phyloP scores from a whole-genome alignment of 2,113 vertebrate genomes.

The Nycticebus coucang region DNA sequence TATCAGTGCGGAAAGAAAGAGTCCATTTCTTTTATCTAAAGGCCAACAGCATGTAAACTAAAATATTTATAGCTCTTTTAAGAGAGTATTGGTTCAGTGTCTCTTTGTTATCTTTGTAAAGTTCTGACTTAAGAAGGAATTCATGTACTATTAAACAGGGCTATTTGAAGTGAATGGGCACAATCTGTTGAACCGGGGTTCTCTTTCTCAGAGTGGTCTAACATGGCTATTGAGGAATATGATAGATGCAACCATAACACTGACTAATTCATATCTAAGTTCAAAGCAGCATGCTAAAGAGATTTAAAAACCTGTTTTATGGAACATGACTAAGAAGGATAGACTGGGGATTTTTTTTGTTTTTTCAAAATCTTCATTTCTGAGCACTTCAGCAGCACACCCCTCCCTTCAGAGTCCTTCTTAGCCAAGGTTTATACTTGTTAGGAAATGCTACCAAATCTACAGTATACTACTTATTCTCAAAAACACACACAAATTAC shows the following conservation, averaged over 20 bases:
- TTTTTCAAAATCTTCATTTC: background rate
- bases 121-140: background rate
- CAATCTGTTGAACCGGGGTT: background rate
- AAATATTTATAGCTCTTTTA: constrained; percentile 43
- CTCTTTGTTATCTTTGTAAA: constrained; percentile 14
- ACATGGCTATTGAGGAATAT: background rate
- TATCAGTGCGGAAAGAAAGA: background rate
- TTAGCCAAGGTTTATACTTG: background rate
- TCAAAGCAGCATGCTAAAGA: background rate
- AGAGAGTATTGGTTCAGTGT: background rate
- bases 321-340: background rate
- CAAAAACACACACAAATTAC: background rate
- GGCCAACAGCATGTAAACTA: background rate
- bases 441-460: background rate
- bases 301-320: background rate
- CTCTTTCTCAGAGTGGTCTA: background rate
- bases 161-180: background rate
- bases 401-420: background rate
- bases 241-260: background rate
- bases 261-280: background rate
- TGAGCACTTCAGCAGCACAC: background rate
- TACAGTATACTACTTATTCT: background rate
- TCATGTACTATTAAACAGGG: background rate
- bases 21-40: constrained; percentile 33
- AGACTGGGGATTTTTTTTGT: background rate